phyloP scores from a whole-genome alignment of 1,140 invertebrate genomes.

The Cardiocondyla obscurior region DNA sequence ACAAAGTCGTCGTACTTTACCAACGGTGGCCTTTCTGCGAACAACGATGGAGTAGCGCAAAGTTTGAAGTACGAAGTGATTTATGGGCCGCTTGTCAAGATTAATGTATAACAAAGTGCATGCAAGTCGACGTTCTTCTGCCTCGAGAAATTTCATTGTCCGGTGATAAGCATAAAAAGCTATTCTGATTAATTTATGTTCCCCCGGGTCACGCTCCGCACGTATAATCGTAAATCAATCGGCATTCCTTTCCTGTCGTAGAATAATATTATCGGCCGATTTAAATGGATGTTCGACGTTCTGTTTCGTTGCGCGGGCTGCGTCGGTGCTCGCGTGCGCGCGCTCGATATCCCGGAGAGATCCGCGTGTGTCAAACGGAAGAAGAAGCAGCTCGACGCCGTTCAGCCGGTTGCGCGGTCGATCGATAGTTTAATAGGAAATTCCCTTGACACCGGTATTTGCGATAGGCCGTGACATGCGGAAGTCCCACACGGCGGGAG shows the following conservation, averaged over 20 bases:
- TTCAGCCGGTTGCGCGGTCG: conserved; percentile 36
- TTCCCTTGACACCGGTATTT: conserved; percentile 71
- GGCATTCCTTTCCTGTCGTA: conserved; percentile 25
- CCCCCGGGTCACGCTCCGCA: background rate
- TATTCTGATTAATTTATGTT: conserved; percentile 54
- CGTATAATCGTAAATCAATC: conserved; percentile 47
- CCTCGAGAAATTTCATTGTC: conserved; percentile 48
- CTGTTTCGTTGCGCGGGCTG: conserved; percentile 1
- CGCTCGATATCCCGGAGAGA: conserved; percentile 52
- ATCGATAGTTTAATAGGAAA: conserved; percentile 72
- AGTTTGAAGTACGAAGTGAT: conserved; percentile 48
- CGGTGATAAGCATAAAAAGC: conserved; percentile 51
- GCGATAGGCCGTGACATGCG: conserved; percentile 65
- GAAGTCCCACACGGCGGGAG: conserved; percentile 69
- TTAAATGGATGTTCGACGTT: conserved; percentile 37
- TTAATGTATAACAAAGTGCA: conserved; percentile 53
- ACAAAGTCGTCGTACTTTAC: conserved; percentile 1
- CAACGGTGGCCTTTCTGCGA: conserved; percentile 20
- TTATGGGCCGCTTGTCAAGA: conserved; percentile 48
- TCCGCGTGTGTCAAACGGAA: conserved; percentile 61
- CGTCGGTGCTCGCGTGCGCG: background rate
- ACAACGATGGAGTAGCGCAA: conserved; percentile 31
- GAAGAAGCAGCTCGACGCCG: conserved; percentile 62
- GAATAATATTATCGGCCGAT: conserved; percentile 39
- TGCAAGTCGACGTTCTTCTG: conserved; percentile 27